phyloP scores from a whole-genome alignment of 2,888 invertebrate genomes.

The Tyria jacobaeae region DNA sequence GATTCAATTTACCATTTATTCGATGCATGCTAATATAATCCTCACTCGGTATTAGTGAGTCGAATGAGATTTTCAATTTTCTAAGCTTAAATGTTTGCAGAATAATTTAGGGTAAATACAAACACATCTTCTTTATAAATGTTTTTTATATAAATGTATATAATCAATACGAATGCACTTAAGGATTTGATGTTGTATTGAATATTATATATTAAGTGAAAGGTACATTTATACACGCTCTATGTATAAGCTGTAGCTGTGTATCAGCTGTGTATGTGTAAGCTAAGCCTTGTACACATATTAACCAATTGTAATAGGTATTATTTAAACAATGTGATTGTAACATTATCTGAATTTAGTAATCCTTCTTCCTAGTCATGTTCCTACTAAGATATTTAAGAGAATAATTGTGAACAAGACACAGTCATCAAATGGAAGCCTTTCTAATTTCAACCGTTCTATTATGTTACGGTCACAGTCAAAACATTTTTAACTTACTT shows the following conservation, averaged over 20 bases:
- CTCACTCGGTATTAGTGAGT: neutral
- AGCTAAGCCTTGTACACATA: slow-evolving; percentile 28
- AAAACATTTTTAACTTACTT: slow-evolving; percentile 23
- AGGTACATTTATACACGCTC: slow-evolving; percentile 40
- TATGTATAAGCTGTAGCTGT: too few species aligned
- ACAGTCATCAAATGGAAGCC: too few species aligned
- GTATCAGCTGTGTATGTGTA: too few species aligned
- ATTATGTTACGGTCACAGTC: too few species aligned
- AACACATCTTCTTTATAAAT: slow-evolving; percentile 18
- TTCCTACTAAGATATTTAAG: too few species aligned
- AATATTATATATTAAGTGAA: slow-evolving; percentile 39
- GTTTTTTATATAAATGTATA: slow-evolving; percentile 48
- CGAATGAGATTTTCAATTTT: neutral
- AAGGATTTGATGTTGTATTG: slow-evolving; percentile 78
- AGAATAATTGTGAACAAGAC: too few species aligned
- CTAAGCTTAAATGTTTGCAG: neutral
- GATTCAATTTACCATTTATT: neutral
- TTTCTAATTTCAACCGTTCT: too few species aligned
- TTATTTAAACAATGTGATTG: slow-evolving; percentile 20
- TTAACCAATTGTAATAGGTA: slow-evolving; percentile 29
- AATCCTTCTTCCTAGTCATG: too few species aligned
- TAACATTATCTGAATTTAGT: slow-evolving; percentile 5
- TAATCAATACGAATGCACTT: slow-evolving; percentile 65
- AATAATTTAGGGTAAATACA: neutral
- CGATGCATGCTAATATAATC: neutral